Base-by-base conservation (phyloP, 2,888 invertebrate species). In the Sinopyrophorus schimmeli region DNA sequence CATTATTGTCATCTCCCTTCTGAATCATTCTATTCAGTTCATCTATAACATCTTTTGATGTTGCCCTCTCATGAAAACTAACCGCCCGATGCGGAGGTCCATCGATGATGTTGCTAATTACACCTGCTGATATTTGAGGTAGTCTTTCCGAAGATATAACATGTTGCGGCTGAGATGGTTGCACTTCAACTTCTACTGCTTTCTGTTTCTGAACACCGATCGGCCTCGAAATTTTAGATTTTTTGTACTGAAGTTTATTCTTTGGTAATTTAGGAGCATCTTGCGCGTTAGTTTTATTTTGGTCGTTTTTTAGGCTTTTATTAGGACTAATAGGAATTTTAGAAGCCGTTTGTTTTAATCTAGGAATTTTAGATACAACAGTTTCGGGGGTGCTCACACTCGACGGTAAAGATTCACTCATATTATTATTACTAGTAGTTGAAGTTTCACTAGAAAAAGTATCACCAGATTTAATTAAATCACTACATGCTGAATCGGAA, bases 31-130 rank as follows among this genome's bases (percentile, higher is more conserved):
- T 78, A 67, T 87, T 86, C 10, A 87, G 74, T 65, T 86, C 86
- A 62, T 87, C 86, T 59, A 87, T 86, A 40, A 87, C 85, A 67
- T 87, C 86, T 66, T 86, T 86, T 27, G 86, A 86, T 21, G 86
- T 85, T 7, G 86, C 85, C 52, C 83, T 78, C 65, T 86, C 86
- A 62, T 85, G 86, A 65, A 86, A 86, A 72, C 85, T 84, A 47
- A 85, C 71, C 5, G 80, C 81, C 60, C 84, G 76, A 59, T 78
- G 72, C 1, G 74, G 74, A 1, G 75, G 74, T 47, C 81, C 81
- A 37, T 73, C 73, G 18, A 74, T 74, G 7, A 75, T 72, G 52
- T 71, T 70, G 54, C 71, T 69, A 7, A 72, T 60, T 7, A 68
- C 65, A 2, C 70, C 72, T 0, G 71, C 67, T 0, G 67, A 57